Percentiles rank a stretch among this genome's conserved stretches.
Conservation (phyloP, 1,140 invertebrate species). For the Piezodorus guildinii region DNA sequence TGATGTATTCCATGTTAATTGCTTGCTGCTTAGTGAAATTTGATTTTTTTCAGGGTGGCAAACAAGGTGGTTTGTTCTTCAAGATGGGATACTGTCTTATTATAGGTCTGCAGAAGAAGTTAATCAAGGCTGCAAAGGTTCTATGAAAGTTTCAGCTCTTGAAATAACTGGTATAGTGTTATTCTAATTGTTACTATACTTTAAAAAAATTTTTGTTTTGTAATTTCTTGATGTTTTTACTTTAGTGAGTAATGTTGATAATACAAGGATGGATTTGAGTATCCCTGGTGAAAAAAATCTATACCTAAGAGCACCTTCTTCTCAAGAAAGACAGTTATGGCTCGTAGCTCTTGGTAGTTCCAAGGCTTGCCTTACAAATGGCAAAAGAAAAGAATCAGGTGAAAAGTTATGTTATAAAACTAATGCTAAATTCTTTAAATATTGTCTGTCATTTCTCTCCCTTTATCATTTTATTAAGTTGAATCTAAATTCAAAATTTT, state of each 20-base stretch:
- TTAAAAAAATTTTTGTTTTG: no score
- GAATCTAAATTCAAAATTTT: no score
- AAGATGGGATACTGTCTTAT: constrained; percentile 67
- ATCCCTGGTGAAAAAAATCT: constrained; percentile 67
- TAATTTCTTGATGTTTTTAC: constrained; percentile 17
- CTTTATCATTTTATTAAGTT: no score
- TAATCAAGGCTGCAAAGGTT: constrained; percentile 71
- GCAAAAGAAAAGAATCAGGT: constrained; percentile 26
- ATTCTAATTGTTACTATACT: not conserved
- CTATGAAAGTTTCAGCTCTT: constrained; percentile 67
- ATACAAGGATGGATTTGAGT: constrained; percentile 57
- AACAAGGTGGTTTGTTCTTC: constrained; percentile 71
- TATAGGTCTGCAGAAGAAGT: constrained; percentile 75
- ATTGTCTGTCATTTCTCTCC: no score
- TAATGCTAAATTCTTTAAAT: no score
- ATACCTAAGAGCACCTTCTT: constrained; percentile 60
- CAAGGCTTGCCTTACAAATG: constrained; percentile 55
- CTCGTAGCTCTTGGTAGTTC: constrained; percentile 64
- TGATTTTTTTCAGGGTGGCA: constrained; percentile 54
- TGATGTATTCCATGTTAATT: not conserved
- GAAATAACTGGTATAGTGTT: constrained; percentile 57
- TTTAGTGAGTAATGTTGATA: constrained; percentile 59
- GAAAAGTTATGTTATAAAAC: not conserved
- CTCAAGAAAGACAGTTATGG: constrained; percentile 67
- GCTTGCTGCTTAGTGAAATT: not conserved